phyloP scores from a whole-genome alignment of 2,888 invertebrate species.

The Chaitophorus viminalis region DNA sequence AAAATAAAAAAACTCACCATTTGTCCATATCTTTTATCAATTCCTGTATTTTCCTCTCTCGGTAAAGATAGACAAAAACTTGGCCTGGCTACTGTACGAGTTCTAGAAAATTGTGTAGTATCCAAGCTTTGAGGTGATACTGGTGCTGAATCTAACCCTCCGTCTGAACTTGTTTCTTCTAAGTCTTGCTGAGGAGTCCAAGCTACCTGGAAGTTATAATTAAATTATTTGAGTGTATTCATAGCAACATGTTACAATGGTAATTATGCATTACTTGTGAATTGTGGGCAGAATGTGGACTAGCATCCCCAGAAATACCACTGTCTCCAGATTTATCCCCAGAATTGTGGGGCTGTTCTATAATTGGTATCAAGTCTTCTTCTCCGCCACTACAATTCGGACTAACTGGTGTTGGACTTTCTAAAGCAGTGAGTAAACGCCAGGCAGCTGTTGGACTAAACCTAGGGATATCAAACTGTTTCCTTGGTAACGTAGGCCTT shows the following conservation, averaged over 20 bases:
- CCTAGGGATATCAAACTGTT: conserved; percentile 79
- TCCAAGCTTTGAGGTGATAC: conserved; percentile 66
- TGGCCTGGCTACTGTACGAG: conserved; percentile 64
- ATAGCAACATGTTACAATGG: not conserved
- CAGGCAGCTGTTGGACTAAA: conserved; percentile 88
- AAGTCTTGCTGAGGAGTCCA: conserved; percentile 91
- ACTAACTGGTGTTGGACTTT: conserved; percentile 66
- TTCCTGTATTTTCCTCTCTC: conserved; percentile 72
- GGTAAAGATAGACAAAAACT: conserved; percentile 80
- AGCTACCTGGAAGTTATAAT: conserved; percentile 66
- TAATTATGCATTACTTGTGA: conserved; percentile 65
- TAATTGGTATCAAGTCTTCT: conserved; percentile 68
- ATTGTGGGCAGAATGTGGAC: conserved; percentile 68
- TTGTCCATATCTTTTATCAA: conserved; percentile 64
- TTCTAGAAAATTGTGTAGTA: conserved; percentile 67
- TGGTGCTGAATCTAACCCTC: conserved; percentile 67
- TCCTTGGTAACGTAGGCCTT: conserved; percentile 82
- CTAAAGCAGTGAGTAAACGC: conserved; percentile 77
- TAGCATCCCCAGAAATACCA: conserved; percentile 84
- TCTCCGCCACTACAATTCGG: conserved; percentile 64
- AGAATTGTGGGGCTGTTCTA: conserved; percentile 67
- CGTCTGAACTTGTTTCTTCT: conserved; percentile 73
- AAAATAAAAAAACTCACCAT: conserved; percentile 1
- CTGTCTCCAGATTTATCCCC: conserved; percentile 85
- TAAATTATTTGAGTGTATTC: not conserved